Percentiles rank a stretch among this genome's conserved stretches.
These are phyloP conservation scores for Pollimyrus isidori DNA, from an alignment of 2,113 vertebrate genomes.

Conservation along the genomic window DNA sequence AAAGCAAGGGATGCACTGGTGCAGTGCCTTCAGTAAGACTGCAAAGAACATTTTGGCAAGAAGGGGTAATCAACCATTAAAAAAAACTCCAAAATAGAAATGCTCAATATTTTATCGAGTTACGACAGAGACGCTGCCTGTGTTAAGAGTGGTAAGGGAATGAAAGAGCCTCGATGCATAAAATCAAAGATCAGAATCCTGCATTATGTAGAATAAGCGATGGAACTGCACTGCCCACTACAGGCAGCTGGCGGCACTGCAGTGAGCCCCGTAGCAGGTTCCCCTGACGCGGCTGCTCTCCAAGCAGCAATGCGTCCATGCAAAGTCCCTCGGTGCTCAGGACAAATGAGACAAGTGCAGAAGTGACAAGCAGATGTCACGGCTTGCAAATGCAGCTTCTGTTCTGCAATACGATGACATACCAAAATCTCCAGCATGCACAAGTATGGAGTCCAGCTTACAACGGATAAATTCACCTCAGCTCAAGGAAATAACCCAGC, in stretches of 20 bases:
- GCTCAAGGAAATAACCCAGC: neutral
- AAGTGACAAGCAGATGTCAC: neutral
- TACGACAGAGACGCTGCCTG: neutral
- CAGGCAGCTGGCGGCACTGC: neutral
- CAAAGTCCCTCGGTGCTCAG: neutral
- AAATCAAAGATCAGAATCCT: conserved; percentile 5
- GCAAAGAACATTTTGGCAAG: neutral
- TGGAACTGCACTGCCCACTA: conserved; percentile 9
- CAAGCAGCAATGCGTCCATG: neutral
- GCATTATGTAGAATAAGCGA: neutral
- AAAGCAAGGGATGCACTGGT: neutral
- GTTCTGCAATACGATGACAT: neutral
- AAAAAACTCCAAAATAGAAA: neutral
- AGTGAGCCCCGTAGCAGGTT: neutral
- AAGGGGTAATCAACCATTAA: neutral
- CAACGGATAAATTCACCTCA: neutral
- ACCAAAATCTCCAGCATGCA: neutral
- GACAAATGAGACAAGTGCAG: neutral
- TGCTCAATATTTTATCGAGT: conserved; percentile 5
- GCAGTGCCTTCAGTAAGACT: neutral
- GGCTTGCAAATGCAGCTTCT: neutral
- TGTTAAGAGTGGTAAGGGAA: neutral
- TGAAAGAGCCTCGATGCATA: neutral
- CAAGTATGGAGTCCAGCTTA: neutral
- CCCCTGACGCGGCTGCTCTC: neutral